Evolutionary conservation across 2,888 invertebrate species (phyloP).

Genomic region (Agonopterix alstromeriana): DNA sequence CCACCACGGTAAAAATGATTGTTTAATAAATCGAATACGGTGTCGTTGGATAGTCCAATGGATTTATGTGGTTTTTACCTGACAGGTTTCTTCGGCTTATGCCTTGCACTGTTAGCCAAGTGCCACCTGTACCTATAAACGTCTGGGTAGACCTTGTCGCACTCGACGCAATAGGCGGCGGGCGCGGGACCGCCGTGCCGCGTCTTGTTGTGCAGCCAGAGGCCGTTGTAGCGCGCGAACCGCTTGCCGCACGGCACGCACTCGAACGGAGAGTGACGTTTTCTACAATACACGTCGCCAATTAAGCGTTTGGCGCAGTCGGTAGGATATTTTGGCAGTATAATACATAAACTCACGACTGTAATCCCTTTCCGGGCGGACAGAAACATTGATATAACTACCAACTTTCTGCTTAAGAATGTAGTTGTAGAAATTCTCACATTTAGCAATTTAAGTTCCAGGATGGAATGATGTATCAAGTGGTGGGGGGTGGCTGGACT

Average conservation of each 20-base stretch:
- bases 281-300: constrained; percentile 17
- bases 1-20: no score
- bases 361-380: no score
- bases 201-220: constrained; percentile 39
- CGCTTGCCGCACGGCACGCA: constrained; percentile 28
- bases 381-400: no score
- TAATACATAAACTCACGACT: neutral
- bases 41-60: no score
- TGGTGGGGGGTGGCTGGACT: no score
- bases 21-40: no score
- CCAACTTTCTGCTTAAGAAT: no score
- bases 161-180: constrained; percentile 36
- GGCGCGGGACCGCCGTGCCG: constrained; percentile 11
- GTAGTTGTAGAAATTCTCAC: no score
- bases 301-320: neutral
- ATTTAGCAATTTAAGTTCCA: no score
- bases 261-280: constrained; percentile 30
- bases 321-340: neutral
- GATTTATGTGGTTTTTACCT: no score
- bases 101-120: constrained; percentile 23
- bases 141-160: constrained; percentile 29
- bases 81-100: constrained; percentile 14
- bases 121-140: constrained; percentile 33
- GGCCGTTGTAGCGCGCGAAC: constrained; percentile 37
- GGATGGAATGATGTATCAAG: no score